These are phyloP conservation scores for Sclerodermus sp. DNA, from an alignment of 2,888 invertebrate species.

Conservation along the genomic window DNA sequence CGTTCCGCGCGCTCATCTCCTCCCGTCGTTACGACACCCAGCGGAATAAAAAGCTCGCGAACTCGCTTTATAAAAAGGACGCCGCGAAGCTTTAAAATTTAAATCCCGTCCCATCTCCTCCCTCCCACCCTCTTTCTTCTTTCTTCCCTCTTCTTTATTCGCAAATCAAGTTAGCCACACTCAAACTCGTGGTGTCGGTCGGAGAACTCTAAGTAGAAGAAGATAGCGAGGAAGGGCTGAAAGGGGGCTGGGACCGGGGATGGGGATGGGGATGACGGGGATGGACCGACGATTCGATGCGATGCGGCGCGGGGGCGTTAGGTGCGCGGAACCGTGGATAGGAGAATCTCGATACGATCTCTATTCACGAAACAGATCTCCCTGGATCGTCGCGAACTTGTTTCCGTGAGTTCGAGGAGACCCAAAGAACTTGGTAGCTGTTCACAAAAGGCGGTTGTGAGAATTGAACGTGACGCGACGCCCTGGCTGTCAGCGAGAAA, in stretches of 20 bases:
- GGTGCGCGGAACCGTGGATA: too few relatives aligned
- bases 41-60: slow-evolving; percentile 9
- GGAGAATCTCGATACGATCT: slow-evolving; percentile 1
- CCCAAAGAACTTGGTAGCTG: background rate
- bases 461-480: background rate
- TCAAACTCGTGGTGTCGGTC: too few relatives aligned
- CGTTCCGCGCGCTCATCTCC: background rate
- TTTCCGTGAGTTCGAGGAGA: slow-evolving; percentile 8
- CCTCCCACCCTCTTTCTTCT: background rate
- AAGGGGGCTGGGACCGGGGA: too few relatives aligned
- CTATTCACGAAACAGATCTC: slow-evolving; percentile 10
- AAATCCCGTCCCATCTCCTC: slow-evolving; percentile 7
- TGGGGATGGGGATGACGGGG: background rate
- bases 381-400: slow-evolving; percentile 3
- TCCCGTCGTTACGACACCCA: slow-evolving; percentile 6
- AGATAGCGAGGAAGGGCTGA: too few relatives aligned
- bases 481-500: background rate
- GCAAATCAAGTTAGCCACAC: slow-evolving; percentile 7
- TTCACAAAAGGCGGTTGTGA: slow-evolving; percentile 2
- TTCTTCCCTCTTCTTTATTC: background rate
- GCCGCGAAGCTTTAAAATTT: slow-evolving; percentile 12
- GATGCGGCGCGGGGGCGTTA: background rate
- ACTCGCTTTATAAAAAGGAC: slow-evolving; percentile 8
- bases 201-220: background rate
- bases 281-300: background rate